Evolutionary conservation across 2,888 invertebrate genomes (phyloP).

Genomic region (Gnatocerus cornutus): DNA sequence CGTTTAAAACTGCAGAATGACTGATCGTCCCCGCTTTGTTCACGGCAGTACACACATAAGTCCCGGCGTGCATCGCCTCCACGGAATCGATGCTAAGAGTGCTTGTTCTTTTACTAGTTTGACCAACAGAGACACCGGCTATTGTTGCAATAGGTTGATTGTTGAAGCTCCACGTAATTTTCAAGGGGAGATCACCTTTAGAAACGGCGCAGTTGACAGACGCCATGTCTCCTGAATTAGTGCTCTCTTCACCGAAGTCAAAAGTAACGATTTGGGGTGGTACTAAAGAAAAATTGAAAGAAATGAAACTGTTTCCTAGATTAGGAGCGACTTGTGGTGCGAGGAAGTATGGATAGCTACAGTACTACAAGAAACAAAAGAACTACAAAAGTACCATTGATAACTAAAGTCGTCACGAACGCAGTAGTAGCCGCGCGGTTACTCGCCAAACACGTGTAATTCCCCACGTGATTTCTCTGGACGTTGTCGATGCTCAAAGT

Average conservation of each 20-base stretch:
- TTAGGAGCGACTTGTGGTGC: too few species aligned
- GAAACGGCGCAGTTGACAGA: conserved; percentile 76
- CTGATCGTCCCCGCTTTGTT: conserved; percentile 78
- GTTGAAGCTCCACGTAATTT: conserved; percentile 81
- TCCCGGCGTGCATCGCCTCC: conserved; percentile 76
- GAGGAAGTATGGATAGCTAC: too few species aligned
- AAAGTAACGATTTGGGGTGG: conserved; percentile 86
- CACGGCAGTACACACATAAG: conserved; percentile 76
- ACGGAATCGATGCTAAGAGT: conserved; percentile 77
- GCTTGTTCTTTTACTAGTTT: conserved; percentile 76
- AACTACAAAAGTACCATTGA: conserved; percentile 75
- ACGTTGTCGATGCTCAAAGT: conserved; percentile 73
- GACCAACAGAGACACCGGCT: conserved; percentile 68
- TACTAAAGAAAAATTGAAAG: conserved; percentile 71
- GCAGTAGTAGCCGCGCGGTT: conserved; percentile 77
- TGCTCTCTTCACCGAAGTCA: conserved; percentile 82
- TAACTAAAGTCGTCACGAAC: conserved; percentile 77
- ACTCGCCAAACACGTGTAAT: conserved; percentile 73
- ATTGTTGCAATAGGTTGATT: conserved; percentile 65
- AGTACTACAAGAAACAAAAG: conserved; percentile 8
- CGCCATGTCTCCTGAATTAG: conserved; percentile 67
- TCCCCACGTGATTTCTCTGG: conserved; percentile 72
- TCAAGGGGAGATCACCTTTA: conserved; percentile 85
- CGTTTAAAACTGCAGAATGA: conserved; percentile 77
- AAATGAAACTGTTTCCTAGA: too few species aligned